phyloP scores from a whole-genome alignment of 2,113 vertebrate species.

The Notothenia coriiceps region DNA sequence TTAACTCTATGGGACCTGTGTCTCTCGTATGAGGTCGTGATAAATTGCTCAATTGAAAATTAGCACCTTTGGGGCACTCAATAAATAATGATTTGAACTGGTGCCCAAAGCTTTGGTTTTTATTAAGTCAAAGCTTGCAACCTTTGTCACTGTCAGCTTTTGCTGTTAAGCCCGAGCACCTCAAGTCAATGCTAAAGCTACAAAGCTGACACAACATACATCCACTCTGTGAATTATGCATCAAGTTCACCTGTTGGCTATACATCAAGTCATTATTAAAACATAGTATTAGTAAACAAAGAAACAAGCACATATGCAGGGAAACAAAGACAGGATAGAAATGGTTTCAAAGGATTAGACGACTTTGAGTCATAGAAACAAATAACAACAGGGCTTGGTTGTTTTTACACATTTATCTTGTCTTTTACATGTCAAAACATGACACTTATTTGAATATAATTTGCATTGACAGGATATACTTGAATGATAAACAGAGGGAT shows the following conservation, averaged over 20 bases:
- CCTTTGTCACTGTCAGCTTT: conserved; percentile 58
- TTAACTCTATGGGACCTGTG: conserved; percentile 12
- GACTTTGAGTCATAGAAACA: neutral
- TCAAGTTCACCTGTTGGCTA: neutral
- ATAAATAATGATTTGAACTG: conserved; percentile 24
- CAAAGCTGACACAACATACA: conserved; percentile 26
- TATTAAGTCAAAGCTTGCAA: conserved; percentile 45
- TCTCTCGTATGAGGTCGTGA: conserved; percentile 16
- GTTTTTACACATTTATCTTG: neutral
- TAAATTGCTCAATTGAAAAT: conserved; percentile 40
- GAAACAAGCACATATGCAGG: neutral
- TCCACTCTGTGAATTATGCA: conserved; percentile 53
- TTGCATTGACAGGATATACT: neutral
- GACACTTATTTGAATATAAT: neutral
- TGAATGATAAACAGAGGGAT: conserved; percentile 4
- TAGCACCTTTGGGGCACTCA: conserved; percentile 8
- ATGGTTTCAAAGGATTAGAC: neutral
- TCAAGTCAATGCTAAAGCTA: neutral
- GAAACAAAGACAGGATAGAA: neutral
- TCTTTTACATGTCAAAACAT: neutral
- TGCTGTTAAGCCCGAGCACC: conserved; percentile 30
- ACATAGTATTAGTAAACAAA: conserved; percentile 14
- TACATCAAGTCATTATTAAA: conserved; percentile 31
- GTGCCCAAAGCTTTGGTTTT: conserved; percentile 47
- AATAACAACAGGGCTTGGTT: neutral